Evolutionary conservation across 2,113 vertebrate species (phyloP).

Genomic region (Pimephales promelas): DNA sequence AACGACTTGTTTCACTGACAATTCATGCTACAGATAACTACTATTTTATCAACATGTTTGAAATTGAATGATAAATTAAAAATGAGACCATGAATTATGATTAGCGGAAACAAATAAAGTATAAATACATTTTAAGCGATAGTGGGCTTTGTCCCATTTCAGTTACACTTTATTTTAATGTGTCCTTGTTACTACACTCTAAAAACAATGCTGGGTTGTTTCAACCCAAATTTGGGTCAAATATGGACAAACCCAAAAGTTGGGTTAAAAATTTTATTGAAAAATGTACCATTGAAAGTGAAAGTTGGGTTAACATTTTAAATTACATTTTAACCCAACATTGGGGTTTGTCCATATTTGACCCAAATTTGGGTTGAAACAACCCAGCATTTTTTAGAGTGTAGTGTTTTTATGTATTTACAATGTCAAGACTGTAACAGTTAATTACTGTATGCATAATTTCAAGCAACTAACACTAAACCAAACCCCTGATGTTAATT

Average conservation of each 20-base stretch:
- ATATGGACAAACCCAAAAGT: too few species aligned
- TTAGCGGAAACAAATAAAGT: not conserved
- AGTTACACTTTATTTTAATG: not conserved
- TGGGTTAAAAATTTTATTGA: too few species aligned
- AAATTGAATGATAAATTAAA: not conserved
- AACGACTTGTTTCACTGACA: not conserved
- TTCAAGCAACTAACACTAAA: not conserved
- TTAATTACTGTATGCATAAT: not conserved
- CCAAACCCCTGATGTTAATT: not conserved
- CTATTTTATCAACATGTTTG: not conserved
- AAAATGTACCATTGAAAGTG: too few species aligned
- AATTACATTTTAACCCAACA: too few species aligned
- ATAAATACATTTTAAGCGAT: not conserved
- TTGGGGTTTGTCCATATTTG: too few species aligned
- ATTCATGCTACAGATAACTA: not conserved
- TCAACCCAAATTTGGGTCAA: too few species aligned
- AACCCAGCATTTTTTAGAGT: too few species aligned
- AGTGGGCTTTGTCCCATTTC: not conserved
- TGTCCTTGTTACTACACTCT: not conserved
- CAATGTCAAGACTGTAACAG: not conserved
- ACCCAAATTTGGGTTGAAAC: too few species aligned
- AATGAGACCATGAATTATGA: not conserved
- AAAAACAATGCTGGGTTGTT: too few species aligned
- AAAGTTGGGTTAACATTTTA: too few species aligned
- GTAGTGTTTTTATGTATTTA: not conserved